Base-by-base conservation (phyloP, 2,113 vertebrate genomes). In the Fregetta grallaria region DNA sequence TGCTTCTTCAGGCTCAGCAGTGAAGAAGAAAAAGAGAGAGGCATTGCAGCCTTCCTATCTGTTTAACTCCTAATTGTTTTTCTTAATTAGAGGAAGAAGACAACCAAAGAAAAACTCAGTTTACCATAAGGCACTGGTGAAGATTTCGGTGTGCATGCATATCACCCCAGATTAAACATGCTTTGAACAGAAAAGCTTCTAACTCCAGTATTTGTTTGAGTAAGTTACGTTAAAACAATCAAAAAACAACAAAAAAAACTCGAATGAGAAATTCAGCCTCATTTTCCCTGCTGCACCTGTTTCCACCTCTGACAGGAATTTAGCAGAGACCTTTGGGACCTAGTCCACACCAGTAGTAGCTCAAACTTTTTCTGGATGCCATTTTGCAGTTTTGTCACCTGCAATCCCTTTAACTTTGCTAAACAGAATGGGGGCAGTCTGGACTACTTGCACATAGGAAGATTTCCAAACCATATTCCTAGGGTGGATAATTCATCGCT, bases 401-500 rank as follows among this genome's bases (percentile, higher is more conserved):
- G 27, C 49, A 67, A 63, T 34, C 42, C 27, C 34, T 76, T 88
- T 30, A 84, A 26, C 27, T 85, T 68, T 61, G 22, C 79, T 40
- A 67, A 27, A 38, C 14, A 63, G 40, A 23, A 65, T 13, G 34
- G 29, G 44, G 50, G 16, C 71, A 83, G 27, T 11, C 44, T n/a
- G 65, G 32, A 77, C n/a, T 74, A 59, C 29, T 18, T 59, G 26
- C 63, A 68, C 11, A 15, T 2, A 19, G 36, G 23, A 76, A 62
- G 34, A 49, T 62, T 92, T 90, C 45, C 45, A 86, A 86, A 73
- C 29, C 38, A 10, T 38, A 73, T 53, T 88, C 29, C 44, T 50
- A 52, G 8, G 19, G 23, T 2, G 2, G 42, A 12, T 55, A 77
- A 92, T 44, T 78, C 11, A 59, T 36, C 0, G 0, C 47, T 55